These are phyloP conservation scores for Papilio elwesi DNA, from an alignment of 2,888 invertebrate species.

Conservation along the genomic window DNA sequence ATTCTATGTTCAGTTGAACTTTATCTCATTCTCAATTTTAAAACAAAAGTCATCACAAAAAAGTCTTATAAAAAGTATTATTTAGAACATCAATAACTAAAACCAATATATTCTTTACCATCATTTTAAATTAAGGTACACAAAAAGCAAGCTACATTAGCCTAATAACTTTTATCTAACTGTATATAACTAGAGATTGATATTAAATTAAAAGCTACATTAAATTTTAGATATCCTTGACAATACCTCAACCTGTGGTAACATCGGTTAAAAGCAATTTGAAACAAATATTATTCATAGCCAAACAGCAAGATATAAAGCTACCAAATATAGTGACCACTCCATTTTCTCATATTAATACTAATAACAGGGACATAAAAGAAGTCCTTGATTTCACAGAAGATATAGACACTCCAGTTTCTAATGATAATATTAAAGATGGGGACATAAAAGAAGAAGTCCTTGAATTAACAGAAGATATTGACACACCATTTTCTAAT, in stretches of 20 bases:
- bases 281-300: conserved; percentile 57
- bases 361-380: conserved; percentile 4
- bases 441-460: conserved; percentile 8
- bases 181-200: not conserved
- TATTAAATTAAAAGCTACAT: not conserved
- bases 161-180: too few relatives aligned
- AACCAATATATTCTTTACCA: too few relatives aligned
- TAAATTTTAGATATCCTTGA: conserved; percentile 58
- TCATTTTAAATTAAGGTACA: too few relatives aligned
- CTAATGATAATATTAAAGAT: not conserved
- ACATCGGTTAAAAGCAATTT: conserved; percentile 57
- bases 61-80: too few relatives aligned
- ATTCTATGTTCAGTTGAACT: too few relatives aligned
- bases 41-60: too few relatives aligned
- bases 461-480: not conserved
- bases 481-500: not conserved
- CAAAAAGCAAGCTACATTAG: too few relatives aligned
- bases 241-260: conserved; percentile 60
- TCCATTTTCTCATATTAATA: not conserved
- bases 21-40: too few relatives aligned
- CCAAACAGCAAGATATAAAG: conserved; percentile 55
- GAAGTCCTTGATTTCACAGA: conserved; percentile 3
- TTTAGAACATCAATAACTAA: too few relatives aligned
- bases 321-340: conserved; percentile 46
- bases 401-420: not conserved